These are phyloP conservation scores for Corythoichthys intestinalis DNA, from an alignment of 2,113 vertebrate genomes.

Conservation along the genomic window DNA sequence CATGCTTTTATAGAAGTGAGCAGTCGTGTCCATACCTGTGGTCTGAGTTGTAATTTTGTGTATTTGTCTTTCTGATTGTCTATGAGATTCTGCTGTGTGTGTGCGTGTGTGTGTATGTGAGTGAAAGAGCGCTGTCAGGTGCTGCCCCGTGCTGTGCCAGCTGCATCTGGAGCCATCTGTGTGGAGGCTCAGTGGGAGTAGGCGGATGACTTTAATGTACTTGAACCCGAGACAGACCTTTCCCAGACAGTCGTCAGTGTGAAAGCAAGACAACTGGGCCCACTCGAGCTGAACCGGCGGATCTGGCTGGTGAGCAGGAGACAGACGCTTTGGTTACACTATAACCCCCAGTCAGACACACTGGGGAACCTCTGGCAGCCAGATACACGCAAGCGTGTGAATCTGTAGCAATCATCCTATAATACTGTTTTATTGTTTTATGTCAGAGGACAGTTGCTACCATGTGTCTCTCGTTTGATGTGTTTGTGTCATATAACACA, in stretches of 20 bases:
- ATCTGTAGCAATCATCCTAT: conserved; percentile 45
- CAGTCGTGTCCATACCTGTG: conserved; percentile 48
- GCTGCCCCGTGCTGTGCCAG: conserved; percentile 68
- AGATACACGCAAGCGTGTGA: conserved; percentile 47
- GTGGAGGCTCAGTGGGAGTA: conserved; percentile 61
- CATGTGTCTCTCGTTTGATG: not conserved
- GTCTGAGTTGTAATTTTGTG: conserved; percentile 6
- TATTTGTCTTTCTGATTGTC: conserved; percentile 33
- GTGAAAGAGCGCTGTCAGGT: conserved; percentile 69
- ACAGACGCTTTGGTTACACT: conserved; percentile 70
- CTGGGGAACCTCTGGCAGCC: conserved; percentile 54
- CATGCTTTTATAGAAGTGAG: conserved; percentile 47
- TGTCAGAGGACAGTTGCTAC: conserved; percentile 24
- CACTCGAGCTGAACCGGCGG: conserved; percentile 67
- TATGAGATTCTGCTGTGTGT: conserved; percentile 21
- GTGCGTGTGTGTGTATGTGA: conserved; percentile 35
- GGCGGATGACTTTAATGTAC: conserved; percentile 67
- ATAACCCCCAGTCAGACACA: conserved; percentile 65
- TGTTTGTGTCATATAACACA: not conserved
- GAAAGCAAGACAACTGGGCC: conserved; percentile 67
- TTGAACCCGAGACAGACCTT: conserved; percentile 71
- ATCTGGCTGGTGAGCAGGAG: conserved; percentile 69
- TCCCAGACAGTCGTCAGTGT: conserved; percentile 61
- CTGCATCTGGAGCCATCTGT: conserved; percentile 75
- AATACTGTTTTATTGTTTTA: conserved; percentile 38